A percentile compares a stretch with the other conserved stretches of the same genome.
phyloP scores from a whole-genome alignment of 2,113 vertebrate species.

The Tenebrosternarchus preto region DNA sequence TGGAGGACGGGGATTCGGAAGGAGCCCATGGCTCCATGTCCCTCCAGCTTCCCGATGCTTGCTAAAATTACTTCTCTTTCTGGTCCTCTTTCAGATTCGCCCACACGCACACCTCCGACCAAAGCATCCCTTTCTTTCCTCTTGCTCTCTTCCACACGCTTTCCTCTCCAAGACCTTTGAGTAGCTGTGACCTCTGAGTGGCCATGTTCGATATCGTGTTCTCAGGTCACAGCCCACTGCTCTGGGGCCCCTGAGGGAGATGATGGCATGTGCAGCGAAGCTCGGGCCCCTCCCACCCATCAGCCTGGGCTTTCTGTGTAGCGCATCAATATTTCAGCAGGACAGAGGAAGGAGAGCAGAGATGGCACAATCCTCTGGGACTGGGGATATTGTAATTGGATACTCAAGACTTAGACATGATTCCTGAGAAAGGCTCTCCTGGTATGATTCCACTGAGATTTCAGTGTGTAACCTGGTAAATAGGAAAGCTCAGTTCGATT shows the following conservation, averaged over 20 bases:
- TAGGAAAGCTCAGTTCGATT: slow-evolving; percentile 7
- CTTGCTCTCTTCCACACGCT: background rate
- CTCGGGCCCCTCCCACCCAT: slow-evolving; percentile 51
- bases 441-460: background rate
- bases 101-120: slow-evolving; percentile 14
- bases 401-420: background rate
- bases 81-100: slow-evolving; percentile 20
- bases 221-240: slow-evolving; percentile 33
- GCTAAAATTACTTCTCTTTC: slow-evolving; percentile 30
- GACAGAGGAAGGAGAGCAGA: slow-evolving; percentile 29
- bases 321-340: slow-evolving; percentile 51
- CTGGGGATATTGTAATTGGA: slow-evolving; percentile 30
- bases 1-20: slow-evolving; percentile 21
- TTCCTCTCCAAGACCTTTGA: slow-evolving; percentile 24
- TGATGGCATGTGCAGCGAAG: slow-evolving; percentile 37
- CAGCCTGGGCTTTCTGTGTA: slow-evolving; percentile 36
- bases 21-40: slow-evolving; percentile 24
- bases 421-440: slow-evolving; percentile 15
- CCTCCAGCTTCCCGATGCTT: slow-evolving; percentile 30
- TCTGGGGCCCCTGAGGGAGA: slow-evolving; percentile 30
- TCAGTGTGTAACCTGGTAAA: background rate
- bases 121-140: slow-evolving; percentile 13
- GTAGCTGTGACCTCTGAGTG: background rate
- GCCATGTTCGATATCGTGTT: slow-evolving; percentile 21
- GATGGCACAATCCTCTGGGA: slow-evolving; percentile 10